Evolutionary conservation across 2,888 invertebrate genomes (phyloP).

Genomic region (Pyrochroa serraticornis): DNA sequence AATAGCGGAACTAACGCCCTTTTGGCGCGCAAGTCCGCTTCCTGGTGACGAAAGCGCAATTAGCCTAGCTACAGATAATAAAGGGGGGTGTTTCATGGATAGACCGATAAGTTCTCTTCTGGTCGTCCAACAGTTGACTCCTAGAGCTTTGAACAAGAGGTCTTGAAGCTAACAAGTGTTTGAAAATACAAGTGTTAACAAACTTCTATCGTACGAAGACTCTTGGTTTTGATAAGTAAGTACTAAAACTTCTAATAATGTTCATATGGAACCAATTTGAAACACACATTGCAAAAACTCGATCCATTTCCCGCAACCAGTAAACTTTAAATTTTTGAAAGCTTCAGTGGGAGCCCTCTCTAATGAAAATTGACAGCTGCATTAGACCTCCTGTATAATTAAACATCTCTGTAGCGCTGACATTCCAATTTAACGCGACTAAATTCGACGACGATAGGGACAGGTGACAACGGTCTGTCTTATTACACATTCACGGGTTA

Average conservation of each 20-base stretch:
- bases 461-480: conserved; percentile 41
- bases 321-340: background rate
- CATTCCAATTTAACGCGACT: conserved; percentile 29
- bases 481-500: conserved; percentile 37
- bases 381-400: conserved; percentile 42
- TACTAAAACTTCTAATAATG: background rate
- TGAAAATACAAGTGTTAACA: conserved; percentile 12
- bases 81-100: conserved; percentile 1
- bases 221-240: background rate
- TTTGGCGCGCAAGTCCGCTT: conserved; percentile 32
- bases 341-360: background rate
- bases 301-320: background rate
- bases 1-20: conserved; percentile 40
- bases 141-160: background rate
- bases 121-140: conserved; percentile 20
- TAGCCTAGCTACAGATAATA: conserved; percentile 6
- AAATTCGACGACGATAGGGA: conserved; percentile 19
- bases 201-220: background rate
- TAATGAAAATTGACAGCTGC: conserved; percentile 38
- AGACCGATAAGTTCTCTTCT: conserved; percentile 19
- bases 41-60: conserved; percentile 22
- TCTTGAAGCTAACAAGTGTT: no score
- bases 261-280: background rate
- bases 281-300: background rate
- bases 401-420: conserved; percentile 33